Evolutionary conservation across 2,797 vertebrate genomes (phyloP).

Genomic region (Tragopan temminckii): DNA sequence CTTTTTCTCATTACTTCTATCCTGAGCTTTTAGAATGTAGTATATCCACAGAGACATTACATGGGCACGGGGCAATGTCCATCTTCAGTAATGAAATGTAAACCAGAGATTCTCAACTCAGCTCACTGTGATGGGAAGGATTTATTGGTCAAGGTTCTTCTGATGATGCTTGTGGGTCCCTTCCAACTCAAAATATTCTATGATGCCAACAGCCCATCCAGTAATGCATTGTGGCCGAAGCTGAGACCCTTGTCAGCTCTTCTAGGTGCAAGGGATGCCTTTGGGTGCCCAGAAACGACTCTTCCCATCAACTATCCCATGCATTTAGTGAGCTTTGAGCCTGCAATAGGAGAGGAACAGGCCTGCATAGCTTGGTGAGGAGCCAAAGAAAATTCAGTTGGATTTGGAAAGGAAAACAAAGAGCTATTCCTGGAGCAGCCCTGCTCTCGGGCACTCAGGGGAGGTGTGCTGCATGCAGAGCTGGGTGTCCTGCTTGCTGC

Average conservation of each 20-base stretch:
- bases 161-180: no score
- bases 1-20: not conserved
- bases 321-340: not conserved
- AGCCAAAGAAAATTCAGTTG: conserved; percentile 18
- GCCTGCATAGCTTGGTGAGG: not conserved
- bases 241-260: accelerated
- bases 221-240: accelerated
- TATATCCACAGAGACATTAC: not conserved
- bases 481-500: not conserved
- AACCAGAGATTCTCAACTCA: not conserved
- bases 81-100: not conserved
- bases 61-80: not conserved
- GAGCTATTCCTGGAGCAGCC: conserved; percentile 36
- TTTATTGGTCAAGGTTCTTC: not conserved
- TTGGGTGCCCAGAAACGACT: not conserved
- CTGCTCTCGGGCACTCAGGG: not conserved
- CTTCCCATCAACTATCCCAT: not conserved
- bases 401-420: not conserved
- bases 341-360: not conserved
- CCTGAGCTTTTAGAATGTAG: not conserved
- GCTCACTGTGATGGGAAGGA: not conserved
- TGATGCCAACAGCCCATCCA: accelerated
- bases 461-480: not conserved
- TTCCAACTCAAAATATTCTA: no score
- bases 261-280: not conserved